These are phyloP conservation scores for Lepidocyrtoides sp. DNA, from an alignment of 2,888 invertebrate genomes.

Conservation along the genomic window DNA sequence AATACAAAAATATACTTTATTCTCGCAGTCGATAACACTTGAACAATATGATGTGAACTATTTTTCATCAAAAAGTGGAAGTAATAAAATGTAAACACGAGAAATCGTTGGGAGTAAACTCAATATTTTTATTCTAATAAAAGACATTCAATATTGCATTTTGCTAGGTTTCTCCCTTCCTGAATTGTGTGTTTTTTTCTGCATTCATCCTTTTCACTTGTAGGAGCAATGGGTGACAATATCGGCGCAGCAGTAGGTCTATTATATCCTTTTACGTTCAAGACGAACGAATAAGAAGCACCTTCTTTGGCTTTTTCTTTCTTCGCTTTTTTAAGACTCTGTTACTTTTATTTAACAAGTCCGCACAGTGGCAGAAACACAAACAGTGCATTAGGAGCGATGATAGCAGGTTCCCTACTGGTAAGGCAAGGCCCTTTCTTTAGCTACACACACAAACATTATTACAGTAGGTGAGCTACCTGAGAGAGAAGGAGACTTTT, in stretches of 20 bases:
- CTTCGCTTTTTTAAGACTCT: constrained; percentile 10
- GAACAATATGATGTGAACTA: constrained; percentile 26
- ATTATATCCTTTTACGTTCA: constrained; percentile 52
- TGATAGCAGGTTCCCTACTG: constrained; percentile 72
- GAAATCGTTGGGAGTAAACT: constrained; percentile 79
- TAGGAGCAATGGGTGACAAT: constrained; percentile 70
- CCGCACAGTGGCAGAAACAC: constrained; percentile 50
- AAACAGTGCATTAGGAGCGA: constrained; percentile 39
- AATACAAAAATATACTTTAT: neutral
- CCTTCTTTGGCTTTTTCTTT: constrained; percentile 56
- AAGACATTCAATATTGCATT: constrained; percentile 49
- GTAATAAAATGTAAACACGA: constrained; percentile 82
- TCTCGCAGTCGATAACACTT: constrained; percentile 51
- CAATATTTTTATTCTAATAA: constrained; percentile 29
- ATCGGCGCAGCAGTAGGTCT: constrained; percentile 72
- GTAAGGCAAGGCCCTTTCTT: constrained; percentile 64
- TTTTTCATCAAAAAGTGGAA: constrained; percentile 62
- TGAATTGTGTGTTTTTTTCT: neutral
- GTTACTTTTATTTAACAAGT: constrained; percentile 48
- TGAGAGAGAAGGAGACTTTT: constrained; percentile 9
- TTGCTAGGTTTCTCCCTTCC: neutral
- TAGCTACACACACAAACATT: neutral
- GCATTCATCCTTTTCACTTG: constrained; percentile 42
- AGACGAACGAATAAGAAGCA: constrained; percentile 63
- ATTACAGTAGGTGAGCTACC: constrained; percentile 49